Evolutionary conservation across 1,140 invertebrate species (phyloP).

Genomic region (Atopsyche davidsoni): DNA sequence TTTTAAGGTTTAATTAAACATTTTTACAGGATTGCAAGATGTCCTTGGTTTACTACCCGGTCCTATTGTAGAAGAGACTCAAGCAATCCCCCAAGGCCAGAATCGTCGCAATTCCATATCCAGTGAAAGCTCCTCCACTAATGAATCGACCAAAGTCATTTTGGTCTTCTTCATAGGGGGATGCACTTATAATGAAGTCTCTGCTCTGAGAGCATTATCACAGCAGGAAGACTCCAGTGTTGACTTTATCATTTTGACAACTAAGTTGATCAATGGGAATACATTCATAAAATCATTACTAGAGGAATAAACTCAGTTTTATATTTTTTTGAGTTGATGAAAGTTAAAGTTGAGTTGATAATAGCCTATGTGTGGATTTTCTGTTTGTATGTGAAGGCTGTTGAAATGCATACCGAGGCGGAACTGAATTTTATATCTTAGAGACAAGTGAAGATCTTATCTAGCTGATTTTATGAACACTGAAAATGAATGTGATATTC

Average conservation of each 20-base stretch:
- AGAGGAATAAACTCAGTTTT: no score
- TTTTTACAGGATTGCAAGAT: conserved; percentile 46
- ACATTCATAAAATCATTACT: conserved; percentile 74
- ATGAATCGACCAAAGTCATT: conserved; percentile 71
- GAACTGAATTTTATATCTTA: no score
- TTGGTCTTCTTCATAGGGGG: conserved; percentile 94
- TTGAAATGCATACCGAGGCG: no score
- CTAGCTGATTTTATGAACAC: no score
- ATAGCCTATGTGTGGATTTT: no score
- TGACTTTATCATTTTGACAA: conserved; percentile 89
- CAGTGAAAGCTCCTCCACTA: conserved; percentile 57
- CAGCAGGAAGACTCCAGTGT: conserved; percentile 88
- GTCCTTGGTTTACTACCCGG: conserved; percentile 55
- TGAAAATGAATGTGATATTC: no score
- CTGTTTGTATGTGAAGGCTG: no score
- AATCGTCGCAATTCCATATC: conserved; percentile 53
- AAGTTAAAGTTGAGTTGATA: no score
- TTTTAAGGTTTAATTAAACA: no score
- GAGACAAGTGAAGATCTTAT: no score
- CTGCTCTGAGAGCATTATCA: conserved; percentile 84
- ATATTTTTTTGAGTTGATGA: no score
- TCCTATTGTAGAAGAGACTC: conserved; percentile 54
- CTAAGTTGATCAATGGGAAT: conserved; percentile 87
- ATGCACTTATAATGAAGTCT: conserved; percentile 93
- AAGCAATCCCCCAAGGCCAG: conserved; percentile 46